Evolutionary conservation across 1,140 invertebrate genomes (phyloP), one percentile per base, ranked within the genome.

Genomic region (Sinonovacula constricta): DNA sequence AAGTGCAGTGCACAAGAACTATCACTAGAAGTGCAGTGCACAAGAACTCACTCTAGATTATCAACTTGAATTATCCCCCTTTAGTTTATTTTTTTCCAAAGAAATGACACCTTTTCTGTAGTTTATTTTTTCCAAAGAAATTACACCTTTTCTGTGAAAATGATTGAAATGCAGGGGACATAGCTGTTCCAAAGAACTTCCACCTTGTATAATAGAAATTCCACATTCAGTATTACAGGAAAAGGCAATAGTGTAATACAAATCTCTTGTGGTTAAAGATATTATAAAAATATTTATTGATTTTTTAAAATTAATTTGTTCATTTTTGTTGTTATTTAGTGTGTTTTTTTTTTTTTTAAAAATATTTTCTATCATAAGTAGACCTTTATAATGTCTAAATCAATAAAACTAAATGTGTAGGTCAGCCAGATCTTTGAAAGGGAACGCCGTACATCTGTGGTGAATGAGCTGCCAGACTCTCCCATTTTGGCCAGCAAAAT

Each of bases 361-460:
- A n/a, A n/a, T n/a, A n/a, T n/a, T n/a, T n/a, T 10, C 28, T 18
- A 57, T 57, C 18, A 12, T 57, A 24, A 57, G 22, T 10, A 22
- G 10, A 26, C 30, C 4, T 14, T 63, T 4, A 63, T 33, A 15
- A 33, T 63, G 2, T 60, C 22, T 18, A 26, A 30, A 22, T 28
- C 28, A 24, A 3, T n/a, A 30, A 49, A 49, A n/a, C 26, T 54
- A n/a, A 5, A 18, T 28, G 49, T 53, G 3, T 24, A 78, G 75
- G 65, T 78, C 15, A 62, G 65, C 26, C 65, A 78, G 26, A 78
- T 78, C 12, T 54, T 36, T 10, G 10, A 62, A n/a, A 24, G 66
- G 28, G 75, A 78, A 51, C 26, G 75, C 14, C 34, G 67, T n/a
- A 56, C 45, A 1, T 78, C 75, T 24, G 24, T 70, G 0, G 36